Evolutionary conservation across 2,797 vertebrate genomes (phyloP).

Genomic region (Carapus acus): DNA sequence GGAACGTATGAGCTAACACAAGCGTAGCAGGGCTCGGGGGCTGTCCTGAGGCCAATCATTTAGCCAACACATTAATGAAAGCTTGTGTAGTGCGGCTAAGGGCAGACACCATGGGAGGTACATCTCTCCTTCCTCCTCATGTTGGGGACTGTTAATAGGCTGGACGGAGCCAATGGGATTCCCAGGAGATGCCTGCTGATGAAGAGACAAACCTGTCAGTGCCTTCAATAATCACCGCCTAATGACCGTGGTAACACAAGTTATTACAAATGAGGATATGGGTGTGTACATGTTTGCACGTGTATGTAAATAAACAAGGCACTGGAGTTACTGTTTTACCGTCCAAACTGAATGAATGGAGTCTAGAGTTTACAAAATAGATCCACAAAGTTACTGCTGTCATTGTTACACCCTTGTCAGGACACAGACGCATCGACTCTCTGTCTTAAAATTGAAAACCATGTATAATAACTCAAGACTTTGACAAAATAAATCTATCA

Average conservation of each 20-base stretch:
- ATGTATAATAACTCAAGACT: too few species aligned
- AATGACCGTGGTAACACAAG: slow-evolving; percentile 63
- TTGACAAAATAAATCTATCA: too few species aligned
- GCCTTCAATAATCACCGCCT: slow-evolving; percentile 70
- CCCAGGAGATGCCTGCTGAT: slow-evolving; percentile 70
- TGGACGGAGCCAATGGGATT: slow-evolving; percentile 67
- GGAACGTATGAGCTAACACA: slow-evolving; percentile 61
- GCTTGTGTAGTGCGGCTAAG: slow-evolving; percentile 69
- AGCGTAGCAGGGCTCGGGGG: slow-evolving; percentile 66
- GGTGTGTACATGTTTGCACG: slow-evolving; percentile 9
- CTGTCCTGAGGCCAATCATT: slow-evolving; percentile 77
- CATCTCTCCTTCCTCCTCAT: slow-evolving; percentile 62
- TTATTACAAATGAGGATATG: slow-evolving; percentile 54
- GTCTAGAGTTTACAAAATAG: too few species aligned
- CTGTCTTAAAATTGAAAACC: too few species aligned
- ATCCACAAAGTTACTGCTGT: too few species aligned
- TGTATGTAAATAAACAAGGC: too few species aligned
- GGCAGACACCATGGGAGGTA: slow-evolving; percentile 70
- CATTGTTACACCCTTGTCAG: too few species aligned
- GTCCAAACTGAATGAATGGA: too few species aligned
- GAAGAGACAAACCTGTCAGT: slow-evolving; percentile 70
- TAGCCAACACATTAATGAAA: slow-evolving; percentile 78
- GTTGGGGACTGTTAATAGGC: slow-evolving; percentile 71
- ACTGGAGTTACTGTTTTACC: too few species aligned
- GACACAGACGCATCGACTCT: too few species aligned